Conservation (phyloP, 2,797 vertebrate genomes). For the Monodelphis domestica region DNA sequence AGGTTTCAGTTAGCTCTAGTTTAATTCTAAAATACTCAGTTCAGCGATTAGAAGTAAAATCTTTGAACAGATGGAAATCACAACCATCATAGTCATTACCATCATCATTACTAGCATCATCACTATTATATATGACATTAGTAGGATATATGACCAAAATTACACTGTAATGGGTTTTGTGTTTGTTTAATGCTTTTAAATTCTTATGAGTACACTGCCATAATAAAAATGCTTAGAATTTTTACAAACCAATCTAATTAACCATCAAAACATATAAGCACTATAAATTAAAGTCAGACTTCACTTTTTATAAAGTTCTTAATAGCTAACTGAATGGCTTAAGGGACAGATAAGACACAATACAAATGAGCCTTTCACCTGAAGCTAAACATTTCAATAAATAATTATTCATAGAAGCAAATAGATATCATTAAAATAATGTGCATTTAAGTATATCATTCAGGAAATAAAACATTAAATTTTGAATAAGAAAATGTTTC, state of each 20-base stretch:
- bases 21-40: background rate
- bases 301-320: slow-evolving; percentile 22
- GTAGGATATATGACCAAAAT: slow-evolving; percentile 48
- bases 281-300: background rate
- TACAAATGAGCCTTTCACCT: background rate
- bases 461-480: background rate
- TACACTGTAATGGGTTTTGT: slow-evolving; percentile 16
- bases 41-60: background rate
- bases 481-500: slow-evolving; percentile 1
- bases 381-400: background rate
- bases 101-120: slow-evolving; percentile 22
- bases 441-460: background rate
- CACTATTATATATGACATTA: background rate
- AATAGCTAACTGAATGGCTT: slow-evolving; percentile 26
- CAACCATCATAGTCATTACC: background rate
- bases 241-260: slow-evolving; percentile 37
- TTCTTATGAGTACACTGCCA: background rate
- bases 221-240: slow-evolving; percentile 13
- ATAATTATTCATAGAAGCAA: background rate
- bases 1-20: background rate
- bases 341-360: background rate
- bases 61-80: slow-evolving; percentile 16
- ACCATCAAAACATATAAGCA: slow-evolving; percentile 15
- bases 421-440: background rate
- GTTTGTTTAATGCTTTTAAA: slow-evolving; percentile 47